A percentile compares a stretch with the other conserved stretches of the same genome.
These are phyloP conservation scores for Trichonephila clavata DNA, from an alignment of 1,140 invertebrate species.

Conservation along the genomic window DNA sequence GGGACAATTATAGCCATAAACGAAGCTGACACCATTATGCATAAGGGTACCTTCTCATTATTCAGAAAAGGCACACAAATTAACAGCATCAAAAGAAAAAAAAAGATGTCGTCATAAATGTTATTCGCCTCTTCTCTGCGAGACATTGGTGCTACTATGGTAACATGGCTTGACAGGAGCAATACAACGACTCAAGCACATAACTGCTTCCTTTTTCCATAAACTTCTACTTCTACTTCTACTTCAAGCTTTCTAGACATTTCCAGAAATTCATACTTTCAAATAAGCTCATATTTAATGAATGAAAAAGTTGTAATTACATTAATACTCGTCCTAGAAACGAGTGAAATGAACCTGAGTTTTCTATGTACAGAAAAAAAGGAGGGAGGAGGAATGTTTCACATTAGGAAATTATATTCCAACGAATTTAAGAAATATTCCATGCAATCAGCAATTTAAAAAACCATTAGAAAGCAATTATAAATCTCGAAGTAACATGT, in stretches of 20 bases:
- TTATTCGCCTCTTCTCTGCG: slow-evolving; percentile 32
- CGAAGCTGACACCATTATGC: neutral
- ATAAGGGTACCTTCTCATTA: slow-evolving; percentile 22
- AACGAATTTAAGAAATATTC: no score
- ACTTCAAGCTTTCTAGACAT: neutral
- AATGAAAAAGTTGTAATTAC: neutral
- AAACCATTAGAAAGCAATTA: no score
- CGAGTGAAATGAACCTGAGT: no score
- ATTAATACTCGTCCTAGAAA: no score
- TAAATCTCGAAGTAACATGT: no score
- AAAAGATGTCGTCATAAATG: slow-evolving; percentile 60
- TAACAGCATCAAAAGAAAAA: neutral
- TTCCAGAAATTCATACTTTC: slow-evolving; percentile 5
- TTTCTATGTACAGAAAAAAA: no score
- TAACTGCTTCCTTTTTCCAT: slow-evolving; percentile 31
- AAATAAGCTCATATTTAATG: neutral
- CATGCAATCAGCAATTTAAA: no score
- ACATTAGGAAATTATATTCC: no score
- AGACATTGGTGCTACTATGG: slow-evolving; percentile 33
- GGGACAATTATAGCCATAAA: neutral
- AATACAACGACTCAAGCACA: slow-evolving; percentile 18
- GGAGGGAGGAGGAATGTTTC: no score
- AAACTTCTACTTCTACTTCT: slow-evolving; percentile 40
- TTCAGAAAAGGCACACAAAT: slow-evolving; percentile 43
- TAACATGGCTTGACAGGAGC: neutral